Base-by-base conservation (phyloP, 2,113 vertebrate genomes). In the Gasterosteus nipponicus region DNA sequence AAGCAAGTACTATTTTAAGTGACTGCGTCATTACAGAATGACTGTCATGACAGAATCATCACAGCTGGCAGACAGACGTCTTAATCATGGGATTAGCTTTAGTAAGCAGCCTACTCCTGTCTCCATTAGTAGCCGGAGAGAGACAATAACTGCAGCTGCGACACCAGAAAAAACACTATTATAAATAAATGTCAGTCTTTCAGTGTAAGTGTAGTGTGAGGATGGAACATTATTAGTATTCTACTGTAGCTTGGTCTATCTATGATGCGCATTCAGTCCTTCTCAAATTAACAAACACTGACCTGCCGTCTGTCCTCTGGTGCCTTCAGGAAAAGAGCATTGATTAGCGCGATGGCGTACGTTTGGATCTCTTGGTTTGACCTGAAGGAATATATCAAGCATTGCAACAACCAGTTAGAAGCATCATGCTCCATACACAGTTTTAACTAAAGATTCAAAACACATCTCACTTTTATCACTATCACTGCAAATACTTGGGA, bases 351-450 rank as follows among this genome's bases (percentile, higher is more conserved):
- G 54, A 99, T 97, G 85, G 98, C 97, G 1, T 99, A 99, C 0
- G 98, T 99, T 93, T 99, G 98, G 88, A 99, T 99, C 93, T 99
- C 98, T 93, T 99, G 98, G 91, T 99, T 99, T 82, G 97, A 99
- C 85, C 98, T 99, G 94, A 87, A 91, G 88, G 72, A 71, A 80
- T 75, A 81, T 81, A 80, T 81, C 77, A 82, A 86, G 62, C 57
- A 80, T 33, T n/a, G 59, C 41, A 89, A 86, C 83, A 91, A 77
- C 89, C 91, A 85, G 91, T 95, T 93, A 95, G 92, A 93, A 91
- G 93, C 90, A 90, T 86, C 87, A 14, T 66, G 92, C 75, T 88
- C 94, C 81, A 71, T 8, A 22, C n/a, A 16, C 18, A 16, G 11
- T 29, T 73, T 46, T 26, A 69, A 51, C 63, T 65, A 39, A 39